phyloP scores from a whole-genome alignment of 2,797 vertebrate species.

The Hydrophis major region DNA sequence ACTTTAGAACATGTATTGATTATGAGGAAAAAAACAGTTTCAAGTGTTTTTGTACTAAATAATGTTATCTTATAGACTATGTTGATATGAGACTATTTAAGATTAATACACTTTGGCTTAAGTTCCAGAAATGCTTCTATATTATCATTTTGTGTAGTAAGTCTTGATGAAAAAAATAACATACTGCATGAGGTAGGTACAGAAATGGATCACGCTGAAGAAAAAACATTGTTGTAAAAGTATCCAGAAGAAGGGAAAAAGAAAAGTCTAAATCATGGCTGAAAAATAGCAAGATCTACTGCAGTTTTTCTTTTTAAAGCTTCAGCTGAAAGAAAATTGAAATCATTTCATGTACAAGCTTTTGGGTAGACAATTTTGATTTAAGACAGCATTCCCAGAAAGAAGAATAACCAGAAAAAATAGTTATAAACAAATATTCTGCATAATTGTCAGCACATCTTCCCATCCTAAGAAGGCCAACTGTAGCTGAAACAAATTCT shows the following conservation, averaged over 20 bases:
- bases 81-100: background rate
- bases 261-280: background rate
- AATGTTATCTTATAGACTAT: background rate
- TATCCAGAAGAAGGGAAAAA: background rate
- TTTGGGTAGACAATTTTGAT: background rate
- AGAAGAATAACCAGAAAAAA: background rate
- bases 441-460: background rate
- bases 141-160: background rate
- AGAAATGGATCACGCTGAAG: background rate
- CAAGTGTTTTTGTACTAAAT: background rate
- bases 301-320: background rate
- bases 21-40: background rate
- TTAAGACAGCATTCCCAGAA: background rate
- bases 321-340: background rate
- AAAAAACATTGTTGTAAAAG: background rate
- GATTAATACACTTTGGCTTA: background rate
- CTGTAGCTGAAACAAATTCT: background rate
- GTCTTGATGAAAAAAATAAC: background rate
- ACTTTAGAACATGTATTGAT: background rate
- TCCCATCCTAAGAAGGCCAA: background rate
- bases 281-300: background rate
- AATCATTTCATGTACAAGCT: background rate
- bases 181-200: background rate
- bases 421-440: background rate
- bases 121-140: background rate